Evolutionary conservation across 2,113 vertebrate genomes (phyloP).

Genomic region (Scolopax mira): DNA sequence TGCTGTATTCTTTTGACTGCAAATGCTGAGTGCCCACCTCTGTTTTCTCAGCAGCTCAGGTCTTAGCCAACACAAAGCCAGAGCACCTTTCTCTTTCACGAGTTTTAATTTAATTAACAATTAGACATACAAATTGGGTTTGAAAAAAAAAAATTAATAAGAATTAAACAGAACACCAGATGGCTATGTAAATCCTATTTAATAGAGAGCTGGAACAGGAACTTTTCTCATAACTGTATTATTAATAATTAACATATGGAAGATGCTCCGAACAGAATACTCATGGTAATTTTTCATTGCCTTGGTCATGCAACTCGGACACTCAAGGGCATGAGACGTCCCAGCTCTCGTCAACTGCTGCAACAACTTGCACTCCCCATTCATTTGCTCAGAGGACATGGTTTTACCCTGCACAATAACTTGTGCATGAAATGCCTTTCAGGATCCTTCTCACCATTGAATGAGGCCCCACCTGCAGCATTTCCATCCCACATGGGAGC

Average conservation of each 20-base stretch:
- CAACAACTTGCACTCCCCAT: neutral
- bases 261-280: conserved; percentile 62
- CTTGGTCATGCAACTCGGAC: neutral
- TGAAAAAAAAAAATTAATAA: neutral
- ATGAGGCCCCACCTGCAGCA: neutral
- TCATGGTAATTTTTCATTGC: conserved; percentile 38
- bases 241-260: conserved; percentile 77
- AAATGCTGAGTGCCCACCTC: neutral
- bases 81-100: conserved; percentile 1
- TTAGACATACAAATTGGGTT: conserved; percentile 39
- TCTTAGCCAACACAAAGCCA: neutral
- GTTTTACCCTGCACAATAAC: neutral
- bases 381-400: neutral
- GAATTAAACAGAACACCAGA: conserved; percentile 71
- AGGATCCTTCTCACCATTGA: neutral
- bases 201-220: conserved; percentile 66
- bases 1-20: neutral
- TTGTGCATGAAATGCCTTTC: neutral
- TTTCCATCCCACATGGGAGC: accelerated
- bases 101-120: conserved; percentile 42
- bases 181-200: conserved; percentile 76
- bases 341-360: neutral
- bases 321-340: neutral
- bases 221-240: conserved; percentile 70
- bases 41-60: neutral